Conservation (phyloP, 2,888 invertebrate species). For the Trypoxylon attenuatum region DNA sequence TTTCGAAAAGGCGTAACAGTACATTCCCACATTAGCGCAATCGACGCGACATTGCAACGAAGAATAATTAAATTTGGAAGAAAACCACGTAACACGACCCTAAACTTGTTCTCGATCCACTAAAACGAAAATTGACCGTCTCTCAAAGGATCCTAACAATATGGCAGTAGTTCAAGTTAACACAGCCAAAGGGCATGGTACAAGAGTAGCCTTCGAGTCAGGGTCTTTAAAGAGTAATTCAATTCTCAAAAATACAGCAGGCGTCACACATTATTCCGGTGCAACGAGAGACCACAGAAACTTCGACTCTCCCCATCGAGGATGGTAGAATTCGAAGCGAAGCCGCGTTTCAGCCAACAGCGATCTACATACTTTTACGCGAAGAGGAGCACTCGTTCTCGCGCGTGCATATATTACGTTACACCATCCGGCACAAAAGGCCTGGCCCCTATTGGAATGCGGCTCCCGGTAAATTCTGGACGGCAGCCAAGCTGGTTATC, state of each 20-base stretch:
- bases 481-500: slow-evolving; percentile 59
- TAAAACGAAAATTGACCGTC: no score
- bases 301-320: neutral
- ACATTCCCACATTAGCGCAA: no score
- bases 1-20: no score
- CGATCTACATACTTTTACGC: slow-evolving; percentile 20
- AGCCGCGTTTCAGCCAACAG: neutral
- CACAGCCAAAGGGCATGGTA: no score
- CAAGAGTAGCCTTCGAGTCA: neutral
- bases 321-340: neutral
- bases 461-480: slow-evolving; percentile 56
- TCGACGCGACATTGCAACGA: no score
- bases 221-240: neutral
- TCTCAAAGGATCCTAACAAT: no score
- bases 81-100: no score
- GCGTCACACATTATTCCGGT: neutral
- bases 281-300: neutral
- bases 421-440: slow-evolving; percentile 21
- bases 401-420: slow-evolving; percentile 24
- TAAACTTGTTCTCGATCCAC: no score
- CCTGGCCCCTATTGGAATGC: slow-evolving; percentile 49
- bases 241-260: neutral
- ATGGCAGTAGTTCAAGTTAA: no score
- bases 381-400: slow-evolving; percentile 9
- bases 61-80: no score